A percentile compares a stretch with the other conserved stretches of the same genome.
Conservation (phyloP, 1,140 invertebrate genomes). For the Trachymyrmex septentrionalis region DNA sequence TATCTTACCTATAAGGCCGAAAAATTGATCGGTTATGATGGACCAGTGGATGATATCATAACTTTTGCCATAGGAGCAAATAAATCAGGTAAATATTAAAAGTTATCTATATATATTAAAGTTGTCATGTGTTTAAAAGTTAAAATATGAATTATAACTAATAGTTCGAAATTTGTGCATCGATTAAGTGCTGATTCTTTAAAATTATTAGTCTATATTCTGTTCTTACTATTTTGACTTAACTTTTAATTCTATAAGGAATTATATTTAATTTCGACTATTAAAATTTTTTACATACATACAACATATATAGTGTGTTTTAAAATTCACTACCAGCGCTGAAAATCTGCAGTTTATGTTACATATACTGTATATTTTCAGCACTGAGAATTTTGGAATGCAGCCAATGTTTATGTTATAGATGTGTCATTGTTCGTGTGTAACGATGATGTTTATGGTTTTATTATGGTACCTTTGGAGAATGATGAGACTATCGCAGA, state of each 20-base stretch:
- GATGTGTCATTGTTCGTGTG: conserved; percentile 92
- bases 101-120: not conserved
- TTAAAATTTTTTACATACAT: conserved; percentile 64
- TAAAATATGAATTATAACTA: not conserved
- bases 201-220: not conserved
- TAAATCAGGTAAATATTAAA: conserved; percentile 87
- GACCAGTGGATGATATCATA: conserved; percentile 97
- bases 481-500: conserved; percentile 88
- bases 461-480: conserved; percentile 93
- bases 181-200: not conserved
- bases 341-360: too few relatives aligned
- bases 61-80: conserved; percentile 96
- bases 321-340: too few relatives aligned
- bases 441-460: conserved; percentile 94
- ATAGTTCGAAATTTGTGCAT: not conserved
- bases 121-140: not conserved
- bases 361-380: too few relatives aligned
- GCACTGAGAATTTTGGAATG: too few relatives aligned
- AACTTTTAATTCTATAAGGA: not conserved
- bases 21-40: conserved; percentile 89
- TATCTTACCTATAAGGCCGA: conserved; percentile 92
- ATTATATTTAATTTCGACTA: not conserved
- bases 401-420: conserved; percentile 72
- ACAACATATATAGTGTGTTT: not conserved
- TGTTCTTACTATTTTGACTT: not conserved